Evolutionary conservation across 2,888 invertebrate genomes (phyloP), one percentile per base, ranked within the genome.

Genomic region (Eristalinus sepulchralis): DNA sequence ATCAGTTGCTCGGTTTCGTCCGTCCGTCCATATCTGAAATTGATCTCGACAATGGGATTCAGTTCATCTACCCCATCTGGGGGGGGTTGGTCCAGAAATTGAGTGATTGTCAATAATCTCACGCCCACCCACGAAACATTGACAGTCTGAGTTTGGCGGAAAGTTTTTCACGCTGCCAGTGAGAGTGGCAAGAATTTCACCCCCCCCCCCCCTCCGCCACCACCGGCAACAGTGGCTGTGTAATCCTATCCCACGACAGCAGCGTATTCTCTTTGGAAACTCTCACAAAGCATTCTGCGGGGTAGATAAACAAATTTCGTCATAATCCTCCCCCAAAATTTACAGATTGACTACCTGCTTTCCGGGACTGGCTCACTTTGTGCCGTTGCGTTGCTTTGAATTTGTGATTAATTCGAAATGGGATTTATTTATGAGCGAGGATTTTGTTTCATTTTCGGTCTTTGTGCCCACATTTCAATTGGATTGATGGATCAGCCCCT

Each of bases 341-440:
- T 17, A 0, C 34, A 59, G 27, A 59, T 59, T 70, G 59, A 36
- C 59, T 70, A 27, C 36, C 36, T 59, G 59, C 17, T 47, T 24
- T 47, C 17, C 31, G n/a, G 10, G 17, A 36, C n/a, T 27, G 36
- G 59, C 5, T 27, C 27, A 47, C 47, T 8, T 17, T n/a, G 8
- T 47, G 17, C 47, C 17, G n/a, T 13, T 8, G 39, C 39, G 39
- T 11, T 4, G n/a, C 2, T n/a, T 13, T 22, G 34, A 55, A 36
- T 59, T 34, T 70, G 70, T 34, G 59, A 70, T 59, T 70, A 60
- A 70, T 36, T 59, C 59, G 39, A 59, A 39, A 59, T 70, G 33
- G 39, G 36, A 70, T 70, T 70, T 55, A 55, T 55, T 67, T 55
- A 53, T 70, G 59, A 70, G 59, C 59, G 39, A 70, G 70, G 70